Evolutionary conservation across 1,140 invertebrate genomes (phyloP).

Genomic region (Sinonovacula constricta): DNA sequence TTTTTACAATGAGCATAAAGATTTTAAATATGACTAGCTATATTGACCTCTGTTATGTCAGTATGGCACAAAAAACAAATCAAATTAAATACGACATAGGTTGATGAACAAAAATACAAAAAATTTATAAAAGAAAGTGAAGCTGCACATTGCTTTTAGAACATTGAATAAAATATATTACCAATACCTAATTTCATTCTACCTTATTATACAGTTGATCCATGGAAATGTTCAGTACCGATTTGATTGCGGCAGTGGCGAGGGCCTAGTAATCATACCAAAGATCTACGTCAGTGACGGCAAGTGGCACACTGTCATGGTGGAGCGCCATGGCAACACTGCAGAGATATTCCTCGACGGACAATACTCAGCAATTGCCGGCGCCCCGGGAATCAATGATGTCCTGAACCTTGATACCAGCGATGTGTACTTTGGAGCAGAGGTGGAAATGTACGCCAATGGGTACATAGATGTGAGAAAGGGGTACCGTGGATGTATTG

Average conservation of each 20-base stretch:
- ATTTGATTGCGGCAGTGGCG: conserved; percentile 94
- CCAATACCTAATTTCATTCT: background rate
- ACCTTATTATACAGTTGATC: conserved; percentile 83
- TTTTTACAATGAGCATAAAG: no score
- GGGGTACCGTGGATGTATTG: conserved; percentile 94
- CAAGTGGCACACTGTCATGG: conserved; percentile 91
- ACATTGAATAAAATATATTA: no score
- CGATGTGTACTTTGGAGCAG: conserved; percentile 91
- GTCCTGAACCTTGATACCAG: conserved; percentile 92
- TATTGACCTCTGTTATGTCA: no score
- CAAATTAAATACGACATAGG: no score
- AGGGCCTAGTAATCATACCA: conserved; percentile 88
- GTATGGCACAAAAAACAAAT: no score
- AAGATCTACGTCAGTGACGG: conserved; percentile 91
- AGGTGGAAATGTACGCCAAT: conserved; percentile 84
- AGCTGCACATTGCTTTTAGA: no score
- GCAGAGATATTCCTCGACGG: conserved; percentile 90
- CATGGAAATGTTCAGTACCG: conserved; percentile 92
- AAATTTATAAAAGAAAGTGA: no score
- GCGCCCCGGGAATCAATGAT: conserved; percentile 89
- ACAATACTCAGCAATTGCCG: conserved; percentile 87
- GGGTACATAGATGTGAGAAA: conserved; percentile 86
- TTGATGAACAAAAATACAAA: no score
- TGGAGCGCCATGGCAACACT: conserved; percentile 86
- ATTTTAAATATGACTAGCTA: no score